phyloP scores from a whole-genome alignment of 2,888 invertebrate genomes.

The Gasteruption jaculator region DNA sequence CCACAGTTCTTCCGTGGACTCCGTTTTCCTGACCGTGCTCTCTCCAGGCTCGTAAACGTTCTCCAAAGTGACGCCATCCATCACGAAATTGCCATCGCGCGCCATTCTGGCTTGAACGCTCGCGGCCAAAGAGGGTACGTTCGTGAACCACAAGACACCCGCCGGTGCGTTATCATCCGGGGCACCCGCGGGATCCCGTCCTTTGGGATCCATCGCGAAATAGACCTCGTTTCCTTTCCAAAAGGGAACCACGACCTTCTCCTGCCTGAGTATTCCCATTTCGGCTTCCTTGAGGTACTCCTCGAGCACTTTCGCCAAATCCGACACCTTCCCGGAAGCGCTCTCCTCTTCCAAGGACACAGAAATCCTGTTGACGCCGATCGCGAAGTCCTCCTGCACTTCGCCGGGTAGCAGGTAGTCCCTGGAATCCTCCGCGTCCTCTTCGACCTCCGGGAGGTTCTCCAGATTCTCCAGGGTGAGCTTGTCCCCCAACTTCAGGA shows the following conservation, averaged over 20 bases:
- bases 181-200: conserved; percentile 30
- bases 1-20: conserved; percentile 35
- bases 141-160: conserved; percentile 39
- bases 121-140: conserved; percentile 24
- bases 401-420: conserved; percentile 53
- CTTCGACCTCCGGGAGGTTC: conserved; percentile 57
- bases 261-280: conserved; percentile 56
- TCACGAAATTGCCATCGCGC: conserved; percentile 25
- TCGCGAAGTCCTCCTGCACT: conserved; percentile 48
- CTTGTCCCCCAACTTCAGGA: conserved; percentile 54
- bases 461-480: conserved; percentile 52
- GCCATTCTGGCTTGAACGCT: conserved; percentile 23
- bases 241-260: conserved; percentile 45
- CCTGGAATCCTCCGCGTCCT: conserved; percentile 44
- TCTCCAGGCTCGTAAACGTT: conserved; percentile 31
- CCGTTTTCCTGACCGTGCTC: conserved; percentile 24
- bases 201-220: conserved; percentile 41
- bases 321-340: conserved; percentile 50
- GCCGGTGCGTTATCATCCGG: conserved; percentile 34
- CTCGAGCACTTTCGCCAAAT: conserved; percentile 52
- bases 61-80: conserved; percentile 35
- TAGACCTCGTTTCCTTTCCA: conserved; percentile 39
- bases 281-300: conserved; percentile 58
- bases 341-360: conserved; percentile 52
- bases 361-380: conserved; percentile 51